These are phyloP conservation scores for Chirona hameri DNA, from an alignment of 2,888 invertebrate genomes.

Conservation along the genomic window DNA sequence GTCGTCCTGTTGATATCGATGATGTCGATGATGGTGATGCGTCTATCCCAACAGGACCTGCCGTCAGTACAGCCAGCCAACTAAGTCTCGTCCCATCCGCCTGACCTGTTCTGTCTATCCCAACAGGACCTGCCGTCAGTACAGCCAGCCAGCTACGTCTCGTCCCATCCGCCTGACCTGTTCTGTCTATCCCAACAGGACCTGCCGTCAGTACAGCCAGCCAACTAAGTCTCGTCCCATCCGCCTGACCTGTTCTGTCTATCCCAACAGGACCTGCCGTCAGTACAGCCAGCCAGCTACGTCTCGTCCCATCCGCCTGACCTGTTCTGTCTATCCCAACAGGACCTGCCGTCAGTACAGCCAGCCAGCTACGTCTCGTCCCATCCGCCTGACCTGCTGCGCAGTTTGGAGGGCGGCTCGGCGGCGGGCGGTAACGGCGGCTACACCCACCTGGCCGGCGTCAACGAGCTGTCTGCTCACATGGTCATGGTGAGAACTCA, in stretches of 20 bases:
- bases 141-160: not conserved
- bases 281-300: not conserved
- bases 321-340: too few species aligned
- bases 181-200: not conserved
- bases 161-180: not conserved
- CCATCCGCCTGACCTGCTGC: constrained; percentile 3
- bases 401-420: not conserved
- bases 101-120: not conserved
- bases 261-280: not conserved
- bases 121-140: not conserved
- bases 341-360: too few species aligned
- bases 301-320: too few species aligned
- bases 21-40: too few species aligned
- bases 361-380: not conserved
- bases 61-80: not conserved
- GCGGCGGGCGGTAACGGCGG: too few species aligned
- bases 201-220: not conserved
- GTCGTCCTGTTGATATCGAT: too few species aligned
- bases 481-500: not conserved
- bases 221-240: not conserved
- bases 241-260: too few species aligned
- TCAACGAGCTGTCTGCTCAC: not conserved
- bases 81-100: not conserved
- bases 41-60: not conserved
- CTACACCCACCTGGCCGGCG: not conserved